These are phyloP conservation scores for Drosophila buzzatii DNA, from an alignment of 2,888 invertebrate species.

Conservation along the genomic window DNA sequence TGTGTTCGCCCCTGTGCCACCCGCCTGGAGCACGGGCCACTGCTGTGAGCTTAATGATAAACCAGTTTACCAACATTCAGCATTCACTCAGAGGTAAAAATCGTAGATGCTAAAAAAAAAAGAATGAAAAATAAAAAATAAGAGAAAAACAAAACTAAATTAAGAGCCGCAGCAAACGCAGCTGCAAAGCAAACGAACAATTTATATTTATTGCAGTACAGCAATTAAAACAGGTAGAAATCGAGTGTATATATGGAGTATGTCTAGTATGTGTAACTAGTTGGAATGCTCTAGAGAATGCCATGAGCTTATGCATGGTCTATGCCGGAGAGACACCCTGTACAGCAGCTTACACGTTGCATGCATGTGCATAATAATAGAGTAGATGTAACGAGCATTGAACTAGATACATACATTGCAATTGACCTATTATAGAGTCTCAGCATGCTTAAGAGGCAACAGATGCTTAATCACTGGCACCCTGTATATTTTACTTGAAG, in stretches of 20 bases:
- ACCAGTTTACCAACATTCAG: constrained; percentile 62
- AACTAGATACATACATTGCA: neutral
- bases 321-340: neutral
- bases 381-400: neutral
- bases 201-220: constrained; percentile 46
- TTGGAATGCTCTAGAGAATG: constrained; percentile 7
- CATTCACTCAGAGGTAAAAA: constrained; percentile 59
- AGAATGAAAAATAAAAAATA: constrained; percentile 1
- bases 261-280: constrained; percentile 9
- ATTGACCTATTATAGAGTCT: neutral
- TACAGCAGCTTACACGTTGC: neutral
- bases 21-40: constrained; percentile 26
- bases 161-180: constrained; percentile 28
- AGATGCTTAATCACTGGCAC: neutral
- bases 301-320: neutral
- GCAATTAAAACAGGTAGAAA: constrained; percentile 21
- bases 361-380: neutral
- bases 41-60: constrained; percentile 70
- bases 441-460: neutral
- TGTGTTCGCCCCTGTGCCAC: constrained; percentile 21
- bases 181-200: constrained; percentile 53
- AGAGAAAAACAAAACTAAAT: constrained; percentile 12
- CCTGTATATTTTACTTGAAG: neutral
- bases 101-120: constrained; percentile 53
- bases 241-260: constrained; percentile 20